Evolutionary conservation across 2,113 vertebrate species (phyloP).

Genomic region (Camelus bactrianus): DNA sequence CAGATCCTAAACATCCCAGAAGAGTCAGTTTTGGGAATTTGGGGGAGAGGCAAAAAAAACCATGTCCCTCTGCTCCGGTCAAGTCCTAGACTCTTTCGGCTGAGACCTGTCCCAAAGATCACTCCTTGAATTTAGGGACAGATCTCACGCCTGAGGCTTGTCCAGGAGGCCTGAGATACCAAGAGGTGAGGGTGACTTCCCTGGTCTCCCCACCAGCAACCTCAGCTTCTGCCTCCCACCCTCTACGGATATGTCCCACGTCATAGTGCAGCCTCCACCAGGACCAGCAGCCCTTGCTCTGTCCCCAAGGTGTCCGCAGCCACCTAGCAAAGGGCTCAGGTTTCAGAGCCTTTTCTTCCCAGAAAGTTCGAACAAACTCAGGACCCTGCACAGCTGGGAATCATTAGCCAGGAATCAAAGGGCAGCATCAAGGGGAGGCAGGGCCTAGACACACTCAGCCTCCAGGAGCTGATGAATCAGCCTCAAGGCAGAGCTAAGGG

Average conservation of each 20-base stretch:
- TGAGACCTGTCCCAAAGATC: neutral
- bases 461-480: conserved; percentile 22
- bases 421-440: neutral
- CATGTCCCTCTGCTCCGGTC: neutral
- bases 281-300: neutral
- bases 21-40: neutral
- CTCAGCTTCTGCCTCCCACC: neutral
- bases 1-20: neutral
- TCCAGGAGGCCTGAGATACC: neutral
- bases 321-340: neutral
- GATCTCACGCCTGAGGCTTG: neutral
- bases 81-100: neutral
- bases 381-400: conserved; percentile 66
- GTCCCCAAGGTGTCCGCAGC: neutral
- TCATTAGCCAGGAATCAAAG: conserved; percentile 74
- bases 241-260: rapidly evolving
- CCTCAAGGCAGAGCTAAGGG: neutral
- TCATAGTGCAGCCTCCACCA: neutral
- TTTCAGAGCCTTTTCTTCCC: conserved; percentile 54
- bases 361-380: neutral
- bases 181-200: neutral
- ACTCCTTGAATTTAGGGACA: neutral
- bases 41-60: neutral
- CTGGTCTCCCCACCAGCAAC: neutral
- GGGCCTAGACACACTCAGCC: neutral